Percentiles rank a stretch among this genome's conserved stretches.
phyloP scores from a whole-genome alignment of 2,113 vertebrate genomes.

The Melanotaenia duboulayi region DNA sequence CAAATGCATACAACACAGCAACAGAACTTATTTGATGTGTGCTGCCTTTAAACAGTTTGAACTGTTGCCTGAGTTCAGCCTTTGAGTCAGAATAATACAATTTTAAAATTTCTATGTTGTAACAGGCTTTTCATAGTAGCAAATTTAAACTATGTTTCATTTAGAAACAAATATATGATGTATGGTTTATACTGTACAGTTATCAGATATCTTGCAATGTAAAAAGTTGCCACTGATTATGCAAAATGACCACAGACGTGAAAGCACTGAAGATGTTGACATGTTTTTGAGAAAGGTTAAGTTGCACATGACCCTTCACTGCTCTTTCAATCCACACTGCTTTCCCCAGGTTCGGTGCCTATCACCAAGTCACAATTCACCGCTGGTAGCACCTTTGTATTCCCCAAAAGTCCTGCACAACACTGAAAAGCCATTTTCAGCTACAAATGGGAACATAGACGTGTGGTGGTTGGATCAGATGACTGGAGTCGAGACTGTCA shows the following conservation, averaged over 20 bases:
- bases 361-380: conserved; percentile 33
- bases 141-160: neutral
- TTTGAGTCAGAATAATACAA: conserved; percentile 5
- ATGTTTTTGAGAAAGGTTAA: conserved; percentile 17
- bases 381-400: conserved; percentile 8
- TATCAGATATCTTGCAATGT: too few species aligned
- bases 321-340: conserved; percentile 23
- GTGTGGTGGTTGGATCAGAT: neutral
- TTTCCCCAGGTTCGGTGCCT: conserved; percentile 24
- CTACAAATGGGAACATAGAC: neutral
- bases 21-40: neutral
- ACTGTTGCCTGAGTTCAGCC: neutral
- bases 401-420: conserved; percentile 2
- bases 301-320: conserved; percentile 19
- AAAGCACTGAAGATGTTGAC: conserved; percentile 1
- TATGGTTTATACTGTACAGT: too few species aligned
- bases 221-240: too few species aligned
- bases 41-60: neutral
- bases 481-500: neutral
- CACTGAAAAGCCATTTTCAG: conserved; percentile 9
- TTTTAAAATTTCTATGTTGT: neutral
- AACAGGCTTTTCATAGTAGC: neutral
- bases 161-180: too few species aligned
- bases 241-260: neutral
- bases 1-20: neutral